Evolutionary conservation across 2,888 invertebrate species (phyloP).

Genomic region (Leptopilina myrica): DNA sequence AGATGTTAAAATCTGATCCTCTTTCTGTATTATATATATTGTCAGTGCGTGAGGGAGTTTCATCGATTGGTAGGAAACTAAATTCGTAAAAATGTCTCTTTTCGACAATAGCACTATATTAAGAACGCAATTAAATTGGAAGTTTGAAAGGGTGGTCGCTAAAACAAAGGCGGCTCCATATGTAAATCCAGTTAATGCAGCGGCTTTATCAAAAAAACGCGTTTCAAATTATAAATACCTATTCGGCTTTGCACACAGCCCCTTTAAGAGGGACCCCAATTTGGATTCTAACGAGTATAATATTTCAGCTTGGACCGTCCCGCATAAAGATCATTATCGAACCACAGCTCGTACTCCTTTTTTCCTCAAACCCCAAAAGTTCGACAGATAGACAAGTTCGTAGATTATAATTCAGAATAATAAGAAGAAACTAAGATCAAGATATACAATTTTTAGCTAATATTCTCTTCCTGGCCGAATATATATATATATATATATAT

Average conservation of each 20-base stretch:
- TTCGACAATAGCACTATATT: slow-evolving; percentile 65
- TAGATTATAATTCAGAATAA: slow-evolving; percentile 24
- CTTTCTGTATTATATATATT: background rate
- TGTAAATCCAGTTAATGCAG: slow-evolving; percentile 68
- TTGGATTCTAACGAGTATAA: slow-evolving; percentile 74
- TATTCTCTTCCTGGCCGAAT: slow-evolving; percentile 11
- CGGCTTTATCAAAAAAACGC: slow-evolving; percentile 62
- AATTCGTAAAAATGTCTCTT: slow-evolving; percentile 37
- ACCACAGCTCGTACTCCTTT: slow-evolving; percentile 29
- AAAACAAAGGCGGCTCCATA: slow-evolving; percentile 65
- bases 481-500: background rate
- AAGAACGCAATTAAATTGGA: slow-evolving; percentile 66
- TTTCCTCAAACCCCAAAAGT: slow-evolving; percentile 35
- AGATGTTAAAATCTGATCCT: slow-evolving; percentile 15
- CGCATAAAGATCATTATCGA: slow-evolving; percentile 68
- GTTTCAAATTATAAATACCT: slow-evolving; percentile 69
- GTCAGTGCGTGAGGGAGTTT: background rate
- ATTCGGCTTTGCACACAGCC: slow-evolving; percentile 53
- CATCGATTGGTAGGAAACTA: background rate
- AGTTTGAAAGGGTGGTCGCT: slow-evolving; percentile 59
- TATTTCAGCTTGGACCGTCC: slow-evolving; percentile 66
- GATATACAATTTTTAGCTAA: slow-evolving; percentile 10
- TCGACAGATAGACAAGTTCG: slow-evolving; percentile 39
- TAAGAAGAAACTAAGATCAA: background rate
- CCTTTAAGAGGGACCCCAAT: slow-evolving; percentile 68